A percentile compares a stretch with the other conserved stretches of the same genome.
These are phyloP conservation scores for Aphaenogaster ashmeadi DNA, from an alignment of 1,140 invertebrate genomes.

Conservation along the genomic window DNA sequence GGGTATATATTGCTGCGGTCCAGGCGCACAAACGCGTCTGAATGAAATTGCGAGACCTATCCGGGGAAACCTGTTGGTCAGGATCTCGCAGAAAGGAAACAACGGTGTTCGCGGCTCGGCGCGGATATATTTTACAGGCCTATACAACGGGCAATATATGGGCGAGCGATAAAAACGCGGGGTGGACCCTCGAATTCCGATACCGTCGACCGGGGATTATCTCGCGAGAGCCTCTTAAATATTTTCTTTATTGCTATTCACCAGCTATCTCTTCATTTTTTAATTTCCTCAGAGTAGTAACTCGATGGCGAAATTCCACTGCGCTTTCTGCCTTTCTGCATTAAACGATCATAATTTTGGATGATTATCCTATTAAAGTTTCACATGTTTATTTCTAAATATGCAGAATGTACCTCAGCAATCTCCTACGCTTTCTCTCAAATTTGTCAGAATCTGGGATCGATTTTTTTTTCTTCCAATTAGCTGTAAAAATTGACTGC, in stretches of 20 bases:
- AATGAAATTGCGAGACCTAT: slow-evolving; percentile 53
- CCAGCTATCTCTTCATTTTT: slow-evolving; percentile 1
- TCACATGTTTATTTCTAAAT: neutral
- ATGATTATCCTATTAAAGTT: slow-evolving; percentile 3
- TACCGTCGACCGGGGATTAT: neutral
- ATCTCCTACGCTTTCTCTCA: neutral
- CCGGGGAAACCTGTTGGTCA: slow-evolving; percentile 53
- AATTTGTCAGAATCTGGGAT: neutral
- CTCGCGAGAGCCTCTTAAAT: neutral
- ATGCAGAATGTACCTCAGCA: neutral
- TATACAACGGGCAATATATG: neutral
- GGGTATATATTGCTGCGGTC: slow-evolving; percentile 32
- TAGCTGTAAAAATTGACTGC: neutral
- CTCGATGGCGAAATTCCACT: neutral
- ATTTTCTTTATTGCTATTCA: slow-evolving; percentile 33
- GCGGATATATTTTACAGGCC: slow-evolving; percentile 34
- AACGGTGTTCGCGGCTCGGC: neutral
- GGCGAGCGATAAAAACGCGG: slow-evolving; percentile 18
- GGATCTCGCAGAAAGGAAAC: slow-evolving; percentile 34
- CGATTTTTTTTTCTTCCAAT: neutral
- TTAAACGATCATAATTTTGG: slow-evolving; percentile 36
- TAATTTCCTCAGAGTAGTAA: neutral
- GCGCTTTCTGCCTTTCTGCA: neutral
- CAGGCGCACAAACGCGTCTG: slow-evolving; percentile 19
- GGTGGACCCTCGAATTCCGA: slow-evolving; percentile 31